These are phyloP conservation scores for Scaptomyza flava DNA, from an alignment of 2,888 invertebrate species.

Conservation along the genomic window DNA sequence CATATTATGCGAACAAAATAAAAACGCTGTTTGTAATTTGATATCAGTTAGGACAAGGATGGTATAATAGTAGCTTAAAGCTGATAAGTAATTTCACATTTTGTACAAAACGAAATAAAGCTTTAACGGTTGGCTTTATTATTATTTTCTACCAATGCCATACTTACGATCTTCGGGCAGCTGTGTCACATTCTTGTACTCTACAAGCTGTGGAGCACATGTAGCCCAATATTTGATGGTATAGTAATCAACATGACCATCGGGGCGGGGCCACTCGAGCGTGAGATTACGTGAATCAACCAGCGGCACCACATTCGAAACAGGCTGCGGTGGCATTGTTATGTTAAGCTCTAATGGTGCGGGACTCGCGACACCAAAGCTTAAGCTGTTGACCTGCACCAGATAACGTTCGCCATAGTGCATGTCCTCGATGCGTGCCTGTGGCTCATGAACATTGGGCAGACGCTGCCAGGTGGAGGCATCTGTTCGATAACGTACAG, in stretches of 20 bases:
- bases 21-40: no score
- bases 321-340: conserved; percentile 94
- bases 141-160: background rate
- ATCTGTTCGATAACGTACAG: conserved; percentile 91
- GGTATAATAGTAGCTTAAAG: no score
- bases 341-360: conserved; percentile 92
- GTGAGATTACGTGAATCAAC: conserved; percentile 96
- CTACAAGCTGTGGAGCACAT: conserved; percentile 85
- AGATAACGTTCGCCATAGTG: conserved; percentile 94
- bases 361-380: conserved; percentile 92
- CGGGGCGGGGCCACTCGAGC: conserved; percentile 94
- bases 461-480: conserved; percentile 89
- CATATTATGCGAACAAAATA: no score
- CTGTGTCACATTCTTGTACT: conserved; percentile 86
- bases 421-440: conserved; percentile 93
- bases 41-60: no score
- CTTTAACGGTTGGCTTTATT: background rate
- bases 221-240: conserved; percentile 91
- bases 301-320: conserved; percentile 91
- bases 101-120: no score
- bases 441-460: conserved; percentile 88
- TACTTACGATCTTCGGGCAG: conserved; percentile 72
- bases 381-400: conserved; percentile 93
- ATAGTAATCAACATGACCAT: conserved; percentile 94
- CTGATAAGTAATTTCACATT: no score